These are phyloP conservation scores for Xestia xanthographa DNA, from an alignment of 2,888 invertebrate genomes.

Conservation along the genomic window DNA sequence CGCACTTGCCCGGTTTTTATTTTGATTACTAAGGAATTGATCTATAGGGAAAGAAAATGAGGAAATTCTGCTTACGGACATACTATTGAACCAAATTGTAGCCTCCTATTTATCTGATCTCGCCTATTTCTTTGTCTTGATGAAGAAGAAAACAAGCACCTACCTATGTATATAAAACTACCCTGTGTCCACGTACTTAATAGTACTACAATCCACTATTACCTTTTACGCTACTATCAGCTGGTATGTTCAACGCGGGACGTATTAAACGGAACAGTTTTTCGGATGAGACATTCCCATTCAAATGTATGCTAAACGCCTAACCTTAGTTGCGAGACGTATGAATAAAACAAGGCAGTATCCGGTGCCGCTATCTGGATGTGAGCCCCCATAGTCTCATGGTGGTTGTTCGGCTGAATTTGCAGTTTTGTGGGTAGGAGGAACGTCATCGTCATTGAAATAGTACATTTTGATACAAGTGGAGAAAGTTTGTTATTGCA, in stretches of 20 bases:
- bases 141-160: neutral
- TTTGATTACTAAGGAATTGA: neutral
- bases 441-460: too few relatives aligned
- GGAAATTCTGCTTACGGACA: neutral
- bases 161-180: neutral
- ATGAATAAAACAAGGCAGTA: slow-evolving; percentile 68
- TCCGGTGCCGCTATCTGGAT: slow-evolving; percentile 53
- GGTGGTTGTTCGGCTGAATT: slow-evolving; percentile 39
- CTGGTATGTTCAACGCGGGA: slow-evolving; percentile 48
- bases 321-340: slow-evolving; percentile 60
- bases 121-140: neutral
- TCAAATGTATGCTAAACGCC: slow-evolving; percentile 70
- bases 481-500: too few relatives aligned
- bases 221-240: slow-evolving; percentile 49
- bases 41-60: neutral
- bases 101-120: too few relatives aligned
- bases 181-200: neutral
- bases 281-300: slow-evolving; percentile 66
- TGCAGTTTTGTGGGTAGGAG: slow-evolving; percentile 28
- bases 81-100: neutral
- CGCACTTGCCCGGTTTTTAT: neutral
- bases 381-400: slow-evolving; percentile 35
- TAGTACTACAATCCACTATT: neutral
- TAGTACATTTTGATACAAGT: too few relatives aligned
- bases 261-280: slow-evolving; percentile 59